Conservation (phyloP, 2,113 vertebrate genomes). For the Leptodactylus fuscus region DNA sequence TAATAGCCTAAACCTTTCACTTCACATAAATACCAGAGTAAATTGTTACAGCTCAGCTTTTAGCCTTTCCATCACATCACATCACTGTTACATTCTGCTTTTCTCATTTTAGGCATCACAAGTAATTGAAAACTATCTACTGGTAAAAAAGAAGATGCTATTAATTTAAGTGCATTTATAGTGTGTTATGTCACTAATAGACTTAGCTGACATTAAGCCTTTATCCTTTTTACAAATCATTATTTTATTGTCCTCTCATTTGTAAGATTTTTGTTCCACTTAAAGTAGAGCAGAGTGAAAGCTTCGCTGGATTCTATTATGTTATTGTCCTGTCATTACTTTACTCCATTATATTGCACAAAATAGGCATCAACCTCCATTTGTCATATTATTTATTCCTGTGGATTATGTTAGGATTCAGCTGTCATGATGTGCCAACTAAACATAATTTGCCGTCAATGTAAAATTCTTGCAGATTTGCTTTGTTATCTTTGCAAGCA, state of each 20-base stretch:
- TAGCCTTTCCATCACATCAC: slow-evolving; percentile 60
- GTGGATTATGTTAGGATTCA: slow-evolving; percentile 63
- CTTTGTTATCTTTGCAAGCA: slow-evolving; percentile 62
- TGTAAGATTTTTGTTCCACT: slow-evolving; percentile 70
- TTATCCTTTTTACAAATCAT: slow-evolving; percentile 74
- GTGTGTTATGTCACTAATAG: slow-evolving; percentile 71
- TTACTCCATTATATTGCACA: slow-evolving; percentile 68
- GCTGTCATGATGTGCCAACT: slow-evolving; percentile 60
- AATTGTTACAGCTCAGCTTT: slow-evolving; percentile 59
- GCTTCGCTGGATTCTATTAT: slow-evolving; percentile 69
- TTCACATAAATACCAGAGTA: slow-evolving; percentile 21
- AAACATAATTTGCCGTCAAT: slow-evolving; percentile 62
- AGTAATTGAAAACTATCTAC: slow-evolving; percentile 74
- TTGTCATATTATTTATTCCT: slow-evolving; percentile 68
- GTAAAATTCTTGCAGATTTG: slow-evolving; percentile 37
- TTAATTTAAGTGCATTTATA: slow-evolving; percentile 76
- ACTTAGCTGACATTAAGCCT: slow-evolving; percentile 69
- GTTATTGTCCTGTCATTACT: slow-evolving; percentile 69
- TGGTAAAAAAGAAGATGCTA: slow-evolving; percentile 69
- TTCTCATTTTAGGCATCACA: slow-evolving; percentile 68
- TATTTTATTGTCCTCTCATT: slow-evolving; percentile 73
- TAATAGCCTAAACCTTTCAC: slow-evolving; percentile 59
- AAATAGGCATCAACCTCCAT: slow-evolving; percentile 69
- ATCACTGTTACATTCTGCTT: slow-evolving; percentile 41
- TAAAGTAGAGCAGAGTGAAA: slow-evolving; percentile 70